A percentile compares a stretch with the other conserved stretches of the same genome.
These are phyloP conservation scores for Dicranocentrus wangi DNA, from an alignment of 2,888 invertebrate species.

Conservation along the genomic window DNA sequence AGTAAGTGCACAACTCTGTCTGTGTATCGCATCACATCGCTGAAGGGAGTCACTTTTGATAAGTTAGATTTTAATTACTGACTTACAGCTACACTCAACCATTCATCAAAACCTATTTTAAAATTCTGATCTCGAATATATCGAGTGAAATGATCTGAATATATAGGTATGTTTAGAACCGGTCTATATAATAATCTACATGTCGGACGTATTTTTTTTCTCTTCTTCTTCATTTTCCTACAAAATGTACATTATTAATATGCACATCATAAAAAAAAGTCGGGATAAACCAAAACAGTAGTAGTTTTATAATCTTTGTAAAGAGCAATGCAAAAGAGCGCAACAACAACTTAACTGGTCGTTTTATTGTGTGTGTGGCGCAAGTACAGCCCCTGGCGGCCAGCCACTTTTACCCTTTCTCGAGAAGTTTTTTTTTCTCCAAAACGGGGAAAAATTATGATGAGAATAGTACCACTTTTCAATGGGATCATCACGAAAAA, in stretches of 20 bases:
- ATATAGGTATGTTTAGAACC: conserved; percentile 15
- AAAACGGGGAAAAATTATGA: too few species aligned
- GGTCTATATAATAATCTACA: conserved; percentile 27
- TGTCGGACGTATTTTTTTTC: conserved; percentile 13
- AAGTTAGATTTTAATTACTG: conserved; percentile 58
- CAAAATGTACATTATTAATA: conserved; percentile 37
- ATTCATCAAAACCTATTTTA: conserved; percentile 53
- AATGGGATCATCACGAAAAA: too few species aligned
- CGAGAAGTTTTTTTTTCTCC: too few species aligned
- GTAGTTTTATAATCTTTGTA: too few species aligned
- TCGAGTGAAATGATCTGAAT: conserved; percentile 10
- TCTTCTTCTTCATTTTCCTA: conserved; percentile 35
- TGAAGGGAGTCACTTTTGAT: conserved; percentile 40
- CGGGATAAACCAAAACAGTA: too few species aligned
- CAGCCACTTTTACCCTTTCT: too few species aligned
- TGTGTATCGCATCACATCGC: too few species aligned
- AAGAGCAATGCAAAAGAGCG: background rate
- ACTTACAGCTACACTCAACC: conserved; percentile 26
- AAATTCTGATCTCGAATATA: conserved; percentile 54
- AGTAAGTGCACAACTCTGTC: too few species aligned
- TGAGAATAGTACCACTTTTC: too few species aligned
- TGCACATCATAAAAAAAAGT: conserved; percentile 27
- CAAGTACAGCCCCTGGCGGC: conserved; percentile 1
- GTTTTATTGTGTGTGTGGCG: background rate
- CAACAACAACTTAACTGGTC: background rate